Evolutionary conservation across 2,888 invertebrate species (phyloP).

Genomic region (Latheticus oryzae): DNA sequence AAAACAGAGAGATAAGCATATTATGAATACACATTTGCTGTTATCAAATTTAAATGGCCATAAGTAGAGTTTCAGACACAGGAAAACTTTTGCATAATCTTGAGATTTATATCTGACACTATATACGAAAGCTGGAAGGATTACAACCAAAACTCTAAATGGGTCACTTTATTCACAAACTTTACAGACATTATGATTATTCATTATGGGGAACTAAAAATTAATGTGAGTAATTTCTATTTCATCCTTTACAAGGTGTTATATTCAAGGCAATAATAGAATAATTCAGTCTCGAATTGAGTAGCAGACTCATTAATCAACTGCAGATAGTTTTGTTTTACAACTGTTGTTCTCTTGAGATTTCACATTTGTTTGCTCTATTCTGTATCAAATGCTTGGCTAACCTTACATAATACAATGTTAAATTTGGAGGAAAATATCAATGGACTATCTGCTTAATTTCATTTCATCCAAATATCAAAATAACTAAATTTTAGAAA

Average conservation of each 20-base stretch:
- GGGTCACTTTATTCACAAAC: constrained; percentile 14
- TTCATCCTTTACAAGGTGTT: too few species aligned
- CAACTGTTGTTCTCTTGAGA: constrained; percentile 6
- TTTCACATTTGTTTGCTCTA: constrained; percentile 12
- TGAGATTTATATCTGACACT: constrained; percentile 27
- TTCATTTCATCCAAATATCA: too few species aligned
- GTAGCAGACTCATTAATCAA: constrained; percentile 15
- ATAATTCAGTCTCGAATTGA: too few species aligned
- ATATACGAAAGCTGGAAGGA: constrained; percentile 11
- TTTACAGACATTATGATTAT: constrained; percentile 1
- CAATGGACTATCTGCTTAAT: too few species aligned
- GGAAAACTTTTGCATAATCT: constrained; percentile 25
- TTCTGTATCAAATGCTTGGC: constrained; percentile 4
- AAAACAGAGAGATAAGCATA: constrained; percentile 19
- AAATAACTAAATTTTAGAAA: neutral
- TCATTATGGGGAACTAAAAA: too few species aligned
- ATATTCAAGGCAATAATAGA: too few species aligned
- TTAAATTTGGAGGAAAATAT: too few species aligned
- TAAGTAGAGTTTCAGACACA: constrained; percentile 20
- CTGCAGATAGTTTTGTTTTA: constrained; percentile 8
- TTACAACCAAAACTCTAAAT: constrained; percentile 8
- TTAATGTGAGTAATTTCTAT: too few species aligned
- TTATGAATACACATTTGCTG: constrained; percentile 3
- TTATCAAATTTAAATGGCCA: constrained; percentile 22
- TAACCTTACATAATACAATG: constrained; percentile 12